phyloP scores from a whole-genome alignment of 2,888 invertebrate genomes.

The Chrysotoxum bicinctum region DNA sequence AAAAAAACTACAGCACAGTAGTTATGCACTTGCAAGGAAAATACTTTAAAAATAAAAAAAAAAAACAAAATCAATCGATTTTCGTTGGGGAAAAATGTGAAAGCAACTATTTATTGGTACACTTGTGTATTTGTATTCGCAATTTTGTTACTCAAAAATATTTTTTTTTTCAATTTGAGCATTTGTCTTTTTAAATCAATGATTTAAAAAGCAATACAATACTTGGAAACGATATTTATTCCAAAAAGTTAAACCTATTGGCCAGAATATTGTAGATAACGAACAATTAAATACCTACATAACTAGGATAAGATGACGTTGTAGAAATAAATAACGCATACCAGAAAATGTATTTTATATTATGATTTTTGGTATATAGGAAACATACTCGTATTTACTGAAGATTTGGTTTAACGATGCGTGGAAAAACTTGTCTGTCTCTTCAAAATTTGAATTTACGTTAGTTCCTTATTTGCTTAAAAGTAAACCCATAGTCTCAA shows the following conservation, averaged over 20 bases:
- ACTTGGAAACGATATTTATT: not conserved
- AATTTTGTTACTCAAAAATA: not conserved
- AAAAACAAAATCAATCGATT: conserved; percentile 11
- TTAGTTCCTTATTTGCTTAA: not conserved
- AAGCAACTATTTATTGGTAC: not conserved
- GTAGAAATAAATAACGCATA: not conserved
- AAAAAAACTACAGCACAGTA: conserved; percentile 58
- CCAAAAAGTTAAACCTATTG: not conserved
- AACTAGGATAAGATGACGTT: not conserved
- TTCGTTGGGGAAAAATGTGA: conserved; percentile 51
- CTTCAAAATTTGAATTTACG: not conserved
- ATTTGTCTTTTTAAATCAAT: not conserved
- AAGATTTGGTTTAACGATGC: not conserved
- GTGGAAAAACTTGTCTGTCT: not conserved
- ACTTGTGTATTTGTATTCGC: not conserved
- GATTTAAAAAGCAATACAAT: not conserved
- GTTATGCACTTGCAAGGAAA: conserved; percentile 56
- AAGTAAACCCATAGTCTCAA: not conserved
- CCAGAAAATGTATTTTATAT: not conserved
- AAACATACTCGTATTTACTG: not conserved
- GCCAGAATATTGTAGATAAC: not conserved
- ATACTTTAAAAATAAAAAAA: conserved; percentile 1
- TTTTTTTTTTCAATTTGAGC: not conserved
- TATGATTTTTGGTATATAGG: not conserved
- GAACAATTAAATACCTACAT: not conserved